A percentile compares a stretch with the other conserved stretches of the same genome.
Evolutionary conservation across 2,888 invertebrate genomes (phyloP).

Genomic region (Drosophila infuscata): DNA sequence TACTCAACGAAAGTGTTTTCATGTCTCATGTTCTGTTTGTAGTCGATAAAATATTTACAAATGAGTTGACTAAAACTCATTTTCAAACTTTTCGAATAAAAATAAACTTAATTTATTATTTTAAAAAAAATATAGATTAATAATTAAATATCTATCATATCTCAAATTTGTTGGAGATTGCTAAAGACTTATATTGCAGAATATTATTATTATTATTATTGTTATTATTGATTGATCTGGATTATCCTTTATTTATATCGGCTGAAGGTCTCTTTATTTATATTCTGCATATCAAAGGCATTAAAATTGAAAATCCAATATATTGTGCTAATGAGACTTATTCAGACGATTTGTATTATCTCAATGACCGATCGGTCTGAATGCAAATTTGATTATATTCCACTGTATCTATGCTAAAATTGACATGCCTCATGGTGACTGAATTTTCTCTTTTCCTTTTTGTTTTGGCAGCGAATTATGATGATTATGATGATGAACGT

Average conservation of each 20-base stretch:
- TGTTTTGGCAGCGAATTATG: conserved; percentile 80
- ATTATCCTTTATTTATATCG: background rate
- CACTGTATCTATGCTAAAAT: conserved; percentile 44
- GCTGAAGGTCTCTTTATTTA: background rate
- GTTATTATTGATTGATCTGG: background rate
- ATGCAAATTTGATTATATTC: conserved; percentile 10
- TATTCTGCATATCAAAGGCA: background rate
- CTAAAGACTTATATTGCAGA: background rate
- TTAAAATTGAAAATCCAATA: conserved; percentile 5
- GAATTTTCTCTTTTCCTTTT: conserved; percentile 34
- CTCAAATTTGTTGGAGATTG: background rate
- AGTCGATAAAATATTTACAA: background rate
- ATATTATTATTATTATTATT: background rate
- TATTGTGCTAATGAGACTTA: background rate
- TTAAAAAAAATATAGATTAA: too few relatives aligned
- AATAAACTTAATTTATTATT: background rate
- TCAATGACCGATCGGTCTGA: conserved; percentile 1
- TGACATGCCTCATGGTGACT: conserved; percentile 50
- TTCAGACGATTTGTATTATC: background rate
- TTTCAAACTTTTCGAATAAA: accelerated
- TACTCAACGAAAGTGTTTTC: conserved; percentile 19
- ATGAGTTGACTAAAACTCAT: background rate
- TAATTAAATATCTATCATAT: too few relatives aligned
- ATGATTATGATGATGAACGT: conserved; percentile 83
- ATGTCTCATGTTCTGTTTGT: background rate